Evolutionary conservation across 2,888 invertebrate species (phyloP).

Genomic region (Rhodophaea formosa): DNA sequence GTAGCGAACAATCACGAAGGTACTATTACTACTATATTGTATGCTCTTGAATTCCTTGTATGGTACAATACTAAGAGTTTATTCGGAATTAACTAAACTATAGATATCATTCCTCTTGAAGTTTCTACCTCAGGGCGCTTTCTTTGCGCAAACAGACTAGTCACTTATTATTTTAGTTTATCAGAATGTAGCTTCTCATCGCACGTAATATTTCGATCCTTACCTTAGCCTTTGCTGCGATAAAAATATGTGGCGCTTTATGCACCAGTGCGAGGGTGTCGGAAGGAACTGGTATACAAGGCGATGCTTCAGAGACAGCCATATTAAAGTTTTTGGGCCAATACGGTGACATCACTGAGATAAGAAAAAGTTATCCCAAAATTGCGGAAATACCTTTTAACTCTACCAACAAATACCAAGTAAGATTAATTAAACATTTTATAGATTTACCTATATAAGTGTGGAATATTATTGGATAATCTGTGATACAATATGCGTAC

Average conservation of each 20-base stretch:
- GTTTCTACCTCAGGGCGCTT: too few relatives aligned
- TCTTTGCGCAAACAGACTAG: too few relatives aligned
- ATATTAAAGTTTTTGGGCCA: slow-evolving; percentile 87
- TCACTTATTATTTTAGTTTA: too few relatives aligned
- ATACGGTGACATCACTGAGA: slow-evolving; percentile 86
- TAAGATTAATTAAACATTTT: slow-evolving; percentile 30
- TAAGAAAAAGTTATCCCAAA: slow-evolving; percentile 90
- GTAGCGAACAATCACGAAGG: slow-evolving; percentile 1
- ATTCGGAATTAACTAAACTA: too few relatives aligned
- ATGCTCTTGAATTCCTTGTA: too few relatives aligned
- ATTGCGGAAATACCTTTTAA: slow-evolving; percentile 96
- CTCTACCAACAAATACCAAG: slow-evolving; percentile 95
- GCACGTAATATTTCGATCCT: neutral
- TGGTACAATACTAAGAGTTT: too few relatives aligned
- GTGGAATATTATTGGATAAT: too few relatives aligned
- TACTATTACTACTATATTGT: too few relatives aligned
- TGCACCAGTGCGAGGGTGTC: slow-evolving; percentile 97
- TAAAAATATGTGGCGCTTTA: slow-evolving; percentile 94
- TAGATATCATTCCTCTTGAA: too few relatives aligned
- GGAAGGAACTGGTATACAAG: slow-evolving; percentile 88
- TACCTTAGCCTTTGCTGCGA: slow-evolving; percentile 84
- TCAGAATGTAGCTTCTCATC: too few relatives aligned
- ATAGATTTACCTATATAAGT: too few relatives aligned
- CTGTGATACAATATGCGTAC: too few relatives aligned
- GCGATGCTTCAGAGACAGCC: slow-evolving; percentile 96